Evolutionary conservation across 2,888 invertebrate species (phyloP).

Genomic region (Eilema caniola): DNA sequence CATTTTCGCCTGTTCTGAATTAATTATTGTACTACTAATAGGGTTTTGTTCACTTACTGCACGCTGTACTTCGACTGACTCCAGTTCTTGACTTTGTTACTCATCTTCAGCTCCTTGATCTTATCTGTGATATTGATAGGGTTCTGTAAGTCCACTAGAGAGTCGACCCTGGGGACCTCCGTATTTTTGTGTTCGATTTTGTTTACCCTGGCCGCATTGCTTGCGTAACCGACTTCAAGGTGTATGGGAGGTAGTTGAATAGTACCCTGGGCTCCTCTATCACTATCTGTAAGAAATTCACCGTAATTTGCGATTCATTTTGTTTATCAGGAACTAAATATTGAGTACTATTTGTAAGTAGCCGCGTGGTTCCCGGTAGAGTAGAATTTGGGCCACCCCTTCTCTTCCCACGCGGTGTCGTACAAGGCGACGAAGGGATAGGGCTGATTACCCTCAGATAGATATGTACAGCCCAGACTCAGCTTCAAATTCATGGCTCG

Average conservation of each 20-base stretch:
- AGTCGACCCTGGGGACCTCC: slow-evolving; percentile 17
- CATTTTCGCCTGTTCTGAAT: no score
- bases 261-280: slow-evolving; percentile 28
- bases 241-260: slow-evolving; percentile 73
- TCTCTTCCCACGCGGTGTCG: no score
- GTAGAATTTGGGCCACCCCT: no score
- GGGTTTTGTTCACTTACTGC: slow-evolving; percentile 42
- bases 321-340: no score
- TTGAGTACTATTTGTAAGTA: no score
- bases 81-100: slow-evolving; percentile 34
- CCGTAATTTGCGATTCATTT: no score
- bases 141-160: slow-evolving; percentile 18
- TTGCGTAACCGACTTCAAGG: slow-evolving; percentile 54
- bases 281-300: slow-evolving; percentile 26
- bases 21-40: no score
- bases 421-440: no score
- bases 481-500: no score
- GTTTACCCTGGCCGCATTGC: slow-evolving; percentile 38
- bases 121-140: slow-evolving; percentile 71
- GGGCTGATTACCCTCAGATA: no score
- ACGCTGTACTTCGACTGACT: slow-evolving; percentile 33
- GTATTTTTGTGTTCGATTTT: slow-evolving; percentile 27
- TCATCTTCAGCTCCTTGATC: slow-evolving; percentile 73
- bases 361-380: no score
- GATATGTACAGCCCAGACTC: no score